Conservation (phyloP, 2,888 invertebrate species). For the Brachynemurus nebulosus region DNA sequence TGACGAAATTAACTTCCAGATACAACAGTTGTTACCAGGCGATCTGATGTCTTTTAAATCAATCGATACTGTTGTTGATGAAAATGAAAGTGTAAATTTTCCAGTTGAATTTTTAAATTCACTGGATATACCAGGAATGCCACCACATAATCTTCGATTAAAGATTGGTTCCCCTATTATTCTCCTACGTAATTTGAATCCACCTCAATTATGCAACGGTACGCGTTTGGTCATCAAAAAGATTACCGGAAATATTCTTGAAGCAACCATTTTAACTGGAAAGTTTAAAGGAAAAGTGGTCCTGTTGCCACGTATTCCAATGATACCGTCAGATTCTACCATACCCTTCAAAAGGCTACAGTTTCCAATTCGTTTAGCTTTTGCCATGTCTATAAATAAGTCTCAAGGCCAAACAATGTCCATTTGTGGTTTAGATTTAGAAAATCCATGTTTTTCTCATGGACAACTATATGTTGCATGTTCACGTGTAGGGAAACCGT, state of each 20-base stretch:
- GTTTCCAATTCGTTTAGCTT: conserved; percentile 9
- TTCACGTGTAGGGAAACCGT: too few relatives aligned
- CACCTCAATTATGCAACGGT: conserved; percentile 18
- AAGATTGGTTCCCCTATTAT: conserved; percentile 15
- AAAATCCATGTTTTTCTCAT: conserved; percentile 14
- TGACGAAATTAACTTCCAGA: too few relatives aligned
- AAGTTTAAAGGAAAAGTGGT: conserved; percentile 12
- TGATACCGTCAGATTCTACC: conserved; percentile 16
- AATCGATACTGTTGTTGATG: conserved; percentile 14
- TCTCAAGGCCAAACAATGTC: conserved; percentile 15
- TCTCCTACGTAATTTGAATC: conserved; percentile 14
- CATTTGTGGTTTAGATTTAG: conserved; percentile 14
- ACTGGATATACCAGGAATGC: conserved; percentile 13
- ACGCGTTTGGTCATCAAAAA: conserved; percentile 16
- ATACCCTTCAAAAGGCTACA: conserved; percentile 16
- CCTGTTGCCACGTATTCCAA: conserved; percentile 15
- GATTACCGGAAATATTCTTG: too few relatives aligned
- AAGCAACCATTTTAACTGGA: conserved; percentile 15
- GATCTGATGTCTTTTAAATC: too few relatives aligned
- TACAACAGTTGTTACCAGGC: too few relatives aligned
- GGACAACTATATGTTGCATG: conserved; percentile 14
- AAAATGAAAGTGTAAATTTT: conserved; percentile 15
- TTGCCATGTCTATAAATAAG: too few relatives aligned
- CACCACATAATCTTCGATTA: conserved; percentile 14
- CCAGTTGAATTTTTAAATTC: conserved; percentile 17